Evolutionary conservation across 2,113 vertebrate genomes (phyloP), one percentile per base, ranked within the genome.

Genomic region (Labrus mixtus): DNA sequence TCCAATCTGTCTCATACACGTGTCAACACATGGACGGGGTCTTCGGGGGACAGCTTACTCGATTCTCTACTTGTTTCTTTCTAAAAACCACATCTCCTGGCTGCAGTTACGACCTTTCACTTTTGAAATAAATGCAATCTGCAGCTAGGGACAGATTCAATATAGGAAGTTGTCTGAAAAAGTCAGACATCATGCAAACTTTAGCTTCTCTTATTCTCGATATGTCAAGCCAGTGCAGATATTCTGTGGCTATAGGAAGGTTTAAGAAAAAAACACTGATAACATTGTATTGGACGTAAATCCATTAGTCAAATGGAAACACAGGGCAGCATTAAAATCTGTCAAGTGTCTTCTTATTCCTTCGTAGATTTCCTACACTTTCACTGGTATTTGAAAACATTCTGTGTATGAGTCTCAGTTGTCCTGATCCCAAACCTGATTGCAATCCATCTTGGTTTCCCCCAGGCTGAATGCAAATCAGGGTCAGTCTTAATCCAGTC

Each of bases 101-200:
- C 58, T 29, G 19, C 61, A 22, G 46, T 59, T 56, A 16, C 25
- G 43, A 78, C 68, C 65, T 63, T 58, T 76, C 25, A 33, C 57
- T 77, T 77, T 77, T 68, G 62, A 33, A 84, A 81, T 39, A 76
- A 66, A 84, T 61, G 23, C 15, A 23, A 48, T 69, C 36, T 84
- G 22, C 51, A 17, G 46, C 45, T 64, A 68, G 76, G 65, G 68
- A 64, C 16, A 76, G 3, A 56, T 69, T 17, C 45, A 29, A 51
- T 66, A 50, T 61, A 15, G 57, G 29, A 43, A 66, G 36, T 73
- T 63, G 39, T 51, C 10, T 39, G 23, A 25, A 54, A 65, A 69
- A 73, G 59, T 57, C 25, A 56, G 33, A 63, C 22, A 22, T 54
- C 39, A 46, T 29, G 41, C 39, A 56, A 51, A 55, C 25, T 45